Conservation (phyloP, 2,113 vertebrate genomes). For the Hiodon alosoides region DNA sequence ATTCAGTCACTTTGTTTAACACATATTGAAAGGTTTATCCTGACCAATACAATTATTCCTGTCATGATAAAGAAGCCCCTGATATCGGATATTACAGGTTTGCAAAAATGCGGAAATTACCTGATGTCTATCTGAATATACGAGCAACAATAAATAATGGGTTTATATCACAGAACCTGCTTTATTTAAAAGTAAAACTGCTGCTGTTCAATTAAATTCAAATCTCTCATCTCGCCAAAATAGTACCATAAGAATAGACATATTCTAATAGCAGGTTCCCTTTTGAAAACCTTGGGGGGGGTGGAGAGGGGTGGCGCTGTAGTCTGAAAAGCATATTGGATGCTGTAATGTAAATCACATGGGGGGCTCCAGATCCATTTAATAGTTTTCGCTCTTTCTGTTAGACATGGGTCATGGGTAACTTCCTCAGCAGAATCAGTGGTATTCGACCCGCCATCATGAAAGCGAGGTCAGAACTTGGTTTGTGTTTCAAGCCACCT, state of each 20-base stretch:
- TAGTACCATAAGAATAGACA: neutral
- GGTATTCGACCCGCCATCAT: too few relatives aligned
- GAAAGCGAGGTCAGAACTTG: neutral
- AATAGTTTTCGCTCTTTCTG: too few relatives aligned
- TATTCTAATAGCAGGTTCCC: neutral
- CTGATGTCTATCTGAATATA: slow-evolving; percentile 27
- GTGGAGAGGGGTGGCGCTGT: too few relatives aligned
- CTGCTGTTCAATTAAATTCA: neutral
- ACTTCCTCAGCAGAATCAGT: too few relatives aligned
- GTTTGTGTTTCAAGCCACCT: neutral
- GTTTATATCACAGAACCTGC: neutral
- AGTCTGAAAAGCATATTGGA: too few relatives aligned
- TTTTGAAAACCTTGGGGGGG: too few relatives aligned
- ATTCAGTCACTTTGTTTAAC: slow-evolving; percentile 59
- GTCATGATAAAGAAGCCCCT: slow-evolving; percentile 24
- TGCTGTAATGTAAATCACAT: neutral
- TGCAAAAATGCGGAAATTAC: slow-evolving; percentile 34
- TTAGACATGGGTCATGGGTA: too few relatives aligned
- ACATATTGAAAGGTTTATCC: slow-evolving; percentile 54
- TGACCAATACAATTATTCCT: slow-evolving; percentile 21
- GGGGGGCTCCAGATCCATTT: too few relatives aligned
- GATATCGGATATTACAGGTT: slow-evolving; percentile 26
- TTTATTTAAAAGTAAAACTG: slow-evolving; percentile 4
- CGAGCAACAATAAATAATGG: slow-evolving; percentile 22
- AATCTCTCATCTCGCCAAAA: neutral